Conservation (phyloP, 2,888 invertebrate genomes). For the Dasypogon diadema region DNA sequence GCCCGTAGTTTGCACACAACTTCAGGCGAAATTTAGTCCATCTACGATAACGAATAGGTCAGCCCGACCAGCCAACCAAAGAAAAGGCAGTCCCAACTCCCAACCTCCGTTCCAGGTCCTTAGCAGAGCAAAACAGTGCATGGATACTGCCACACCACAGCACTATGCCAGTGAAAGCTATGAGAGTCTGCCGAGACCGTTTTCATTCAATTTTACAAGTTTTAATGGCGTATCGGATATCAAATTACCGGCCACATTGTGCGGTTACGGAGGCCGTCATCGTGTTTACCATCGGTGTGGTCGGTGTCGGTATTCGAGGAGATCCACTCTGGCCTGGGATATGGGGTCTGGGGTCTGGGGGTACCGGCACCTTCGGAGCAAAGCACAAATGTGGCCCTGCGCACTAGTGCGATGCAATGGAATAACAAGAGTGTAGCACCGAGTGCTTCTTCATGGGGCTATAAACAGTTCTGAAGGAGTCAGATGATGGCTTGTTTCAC, state of each 20-base stretch:
- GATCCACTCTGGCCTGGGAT: slow-evolving; percentile 20
- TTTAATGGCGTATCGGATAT: slow-evolving; percentile 62
- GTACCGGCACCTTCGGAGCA: background rate
- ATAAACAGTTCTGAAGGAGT: background rate
- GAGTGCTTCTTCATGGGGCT: background rate
- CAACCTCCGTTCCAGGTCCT: slow-evolving; percentile 18
- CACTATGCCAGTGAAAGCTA: slow-evolving; percentile 37
- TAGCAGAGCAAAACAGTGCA: slow-evolving; percentile 13
- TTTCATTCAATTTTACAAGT: slow-evolving; percentile 60
- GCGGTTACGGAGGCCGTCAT: slow-evolving; percentile 55
- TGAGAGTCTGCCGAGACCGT: slow-evolving; percentile 50
- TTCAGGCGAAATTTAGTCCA: background rate
- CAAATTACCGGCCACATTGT: slow-evolving; percentile 58
- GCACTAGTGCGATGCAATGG: slow-evolving; percentile 12
- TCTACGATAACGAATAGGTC: background rate
- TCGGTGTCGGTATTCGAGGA: slow-evolving; percentile 50
- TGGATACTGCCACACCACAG: slow-evolving; percentile 14
- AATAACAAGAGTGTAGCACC: background rate
- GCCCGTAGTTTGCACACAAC: background rate
- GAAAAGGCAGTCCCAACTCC: slow-evolving; percentile 21
- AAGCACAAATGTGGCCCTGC: slow-evolving; percentile 10
- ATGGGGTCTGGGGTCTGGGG: slow-evolving; percentile 6
- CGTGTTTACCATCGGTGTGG: slow-evolving; percentile 53
- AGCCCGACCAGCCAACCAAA: slow-evolving; percentile 14
- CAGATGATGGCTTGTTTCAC: background rate